These are phyloP conservation scores for Holocentrus rufus DNA, from an alignment of 2,797 vertebrate genomes.

Conservation along the genomic window DNA sequence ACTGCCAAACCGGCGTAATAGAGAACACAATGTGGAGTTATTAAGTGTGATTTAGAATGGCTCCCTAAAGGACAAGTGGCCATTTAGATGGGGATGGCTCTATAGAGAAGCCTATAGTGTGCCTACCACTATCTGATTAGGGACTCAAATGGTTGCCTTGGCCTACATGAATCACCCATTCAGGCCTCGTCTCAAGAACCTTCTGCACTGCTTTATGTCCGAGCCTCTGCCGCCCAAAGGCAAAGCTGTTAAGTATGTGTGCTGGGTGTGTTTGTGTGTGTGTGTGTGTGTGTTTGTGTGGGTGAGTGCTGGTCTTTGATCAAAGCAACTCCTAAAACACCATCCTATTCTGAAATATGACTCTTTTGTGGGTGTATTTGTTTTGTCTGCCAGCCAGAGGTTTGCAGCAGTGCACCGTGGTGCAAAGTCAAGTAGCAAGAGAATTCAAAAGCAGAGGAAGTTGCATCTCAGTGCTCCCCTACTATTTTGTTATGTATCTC, in stretches of 20 bases:
- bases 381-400: slow-evolving; percentile 36
- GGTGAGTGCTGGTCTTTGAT: slow-evolving; percentile 62
- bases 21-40: slow-evolving; percentile 71
- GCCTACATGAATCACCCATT: slow-evolving; percentile 67
- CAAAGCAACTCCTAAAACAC: slow-evolving; percentile 53
- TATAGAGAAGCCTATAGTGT: slow-evolving; percentile 59
- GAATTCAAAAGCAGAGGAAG: slow-evolving; percentile 42
- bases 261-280: slow-evolving; percentile 31
- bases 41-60: slow-evolving; percentile 71
- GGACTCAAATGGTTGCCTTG: slow-evolving; percentile 43
- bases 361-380: slow-evolving; percentile 44
- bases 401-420: slow-evolving; percentile 30
- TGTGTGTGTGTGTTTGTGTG: slow-evolving; percentile 42
- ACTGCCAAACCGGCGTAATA: slow-evolving; percentile 66
- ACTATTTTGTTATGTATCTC: slow-evolving; percentile 13
- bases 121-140: slow-evolving; percentile 65
- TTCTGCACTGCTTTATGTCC: slow-evolving; percentile 48
- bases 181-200: slow-evolving; percentile 51
- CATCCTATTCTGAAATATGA: slow-evolving; percentile 51
- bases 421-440: slow-evolving; percentile 31
- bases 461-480: slow-evolving; percentile 34
- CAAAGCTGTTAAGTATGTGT: slow-evolving; percentile 49
- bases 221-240: slow-evolving; percentile 49
- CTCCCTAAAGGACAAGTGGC: slow-evolving; percentile 72
- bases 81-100: slow-evolving; percentile 66